Conservation (phyloP, 2,888 invertebrate genomes). For the Amaurobius ferox region DNA sequence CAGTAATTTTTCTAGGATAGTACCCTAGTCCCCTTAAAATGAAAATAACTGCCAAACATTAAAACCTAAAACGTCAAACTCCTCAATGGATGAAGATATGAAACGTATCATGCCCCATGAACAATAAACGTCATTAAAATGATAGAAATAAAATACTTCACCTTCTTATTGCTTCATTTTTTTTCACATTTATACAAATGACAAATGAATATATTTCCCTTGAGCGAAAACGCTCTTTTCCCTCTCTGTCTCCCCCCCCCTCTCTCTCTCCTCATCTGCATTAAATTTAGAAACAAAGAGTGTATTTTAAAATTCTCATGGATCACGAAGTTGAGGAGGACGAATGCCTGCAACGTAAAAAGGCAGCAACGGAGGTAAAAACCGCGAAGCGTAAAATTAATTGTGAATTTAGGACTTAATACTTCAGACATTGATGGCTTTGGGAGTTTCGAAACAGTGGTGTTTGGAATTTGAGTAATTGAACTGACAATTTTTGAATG, state of each 20-base stretch:
- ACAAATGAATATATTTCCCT: neutral
- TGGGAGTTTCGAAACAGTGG: neutral
- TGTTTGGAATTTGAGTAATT: too few relatives aligned
- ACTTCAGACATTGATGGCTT: neutral
- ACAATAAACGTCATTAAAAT: neutral
- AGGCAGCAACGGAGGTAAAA: neutral
- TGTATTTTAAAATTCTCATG: neutral
- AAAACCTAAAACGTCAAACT: neutral
- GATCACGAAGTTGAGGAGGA: too few relatives aligned
- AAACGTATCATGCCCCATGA: neutral
- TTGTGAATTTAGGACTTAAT: neutral
- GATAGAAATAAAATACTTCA: neutral
- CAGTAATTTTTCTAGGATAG: too few relatives aligned
- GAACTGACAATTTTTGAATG: too few relatives aligned
- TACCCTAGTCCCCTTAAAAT: too few relatives aligned
- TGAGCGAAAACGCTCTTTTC: too few relatives aligned
- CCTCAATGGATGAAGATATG: neutral
- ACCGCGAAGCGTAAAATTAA: conserved; percentile 7
- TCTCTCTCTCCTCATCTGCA: too few relatives aligned
- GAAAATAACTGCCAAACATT: too few relatives aligned
- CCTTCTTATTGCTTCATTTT: neutral
- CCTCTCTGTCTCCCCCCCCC: too few relatives aligned
- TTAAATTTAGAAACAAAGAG: too few relatives aligned
- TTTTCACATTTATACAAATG: conserved; percentile 2
- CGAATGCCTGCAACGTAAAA: neutral